Conservation (phyloP, 1,140 invertebrate genomes). For the Heliconius melpomene region DNA sequence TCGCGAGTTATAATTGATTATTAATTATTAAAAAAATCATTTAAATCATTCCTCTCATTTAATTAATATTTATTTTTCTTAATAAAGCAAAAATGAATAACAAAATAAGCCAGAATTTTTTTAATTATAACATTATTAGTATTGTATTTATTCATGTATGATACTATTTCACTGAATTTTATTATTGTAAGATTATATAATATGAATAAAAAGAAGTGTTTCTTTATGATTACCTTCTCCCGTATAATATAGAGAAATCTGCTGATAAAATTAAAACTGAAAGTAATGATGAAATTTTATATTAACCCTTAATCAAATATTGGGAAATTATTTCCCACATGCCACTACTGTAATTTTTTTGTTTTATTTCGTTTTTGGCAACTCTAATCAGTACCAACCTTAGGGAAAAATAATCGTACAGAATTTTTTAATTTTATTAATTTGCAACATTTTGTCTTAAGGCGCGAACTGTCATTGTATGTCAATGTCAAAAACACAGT, state of each 20-base stretch:
- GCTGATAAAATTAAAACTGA: no score
- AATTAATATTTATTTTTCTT: conserved; percentile 53
- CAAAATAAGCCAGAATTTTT: not conserved
- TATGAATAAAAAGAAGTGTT: conserved; percentile 57
- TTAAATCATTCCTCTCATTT: conserved; percentile 72
- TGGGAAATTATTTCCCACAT: no score
- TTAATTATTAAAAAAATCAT: conserved; percentile 45
- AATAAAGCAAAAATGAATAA: conserved; percentile 31
- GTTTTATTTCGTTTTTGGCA: no score
- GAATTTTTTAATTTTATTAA: no score
- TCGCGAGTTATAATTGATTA: conserved; percentile 25
- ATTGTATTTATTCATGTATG: conserved; percentile 80
- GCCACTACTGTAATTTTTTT: no score
- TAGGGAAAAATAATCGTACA: no score
- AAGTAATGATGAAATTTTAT: no score
- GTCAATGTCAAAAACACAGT: no score
- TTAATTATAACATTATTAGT: conserved; percentile 62
- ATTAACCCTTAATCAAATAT: no score
- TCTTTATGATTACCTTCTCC: not conserved
- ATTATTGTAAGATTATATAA: conserved; percentile 80
- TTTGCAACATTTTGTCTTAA: no score
- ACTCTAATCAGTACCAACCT: no score
- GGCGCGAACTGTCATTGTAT: no score
- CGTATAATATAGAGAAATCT: not conserved
- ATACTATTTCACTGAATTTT: conserved; percentile 78